Conservation (phyloP, 2,113 vertebrate species). For the Brienomyrus brachyistius region DNA sequence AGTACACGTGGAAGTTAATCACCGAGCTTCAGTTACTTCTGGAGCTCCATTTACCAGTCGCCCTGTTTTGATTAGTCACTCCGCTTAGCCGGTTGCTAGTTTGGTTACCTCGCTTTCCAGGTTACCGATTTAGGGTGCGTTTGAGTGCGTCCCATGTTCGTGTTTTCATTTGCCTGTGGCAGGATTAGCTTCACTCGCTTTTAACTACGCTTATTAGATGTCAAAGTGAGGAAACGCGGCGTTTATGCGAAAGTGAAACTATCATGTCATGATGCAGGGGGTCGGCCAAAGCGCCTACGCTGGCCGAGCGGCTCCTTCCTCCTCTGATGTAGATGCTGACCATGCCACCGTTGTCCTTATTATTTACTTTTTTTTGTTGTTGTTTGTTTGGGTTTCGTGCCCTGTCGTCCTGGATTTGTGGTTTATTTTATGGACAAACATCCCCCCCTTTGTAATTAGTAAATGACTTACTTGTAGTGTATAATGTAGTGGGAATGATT, state of each 20-base stretch:
- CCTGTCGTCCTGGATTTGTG: neutral
- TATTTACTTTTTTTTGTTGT: neutral
- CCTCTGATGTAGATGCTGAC: neutral
- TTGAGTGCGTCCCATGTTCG: neutral
- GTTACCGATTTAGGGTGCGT: neutral
- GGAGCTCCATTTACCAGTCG: neutral
- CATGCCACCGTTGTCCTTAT: neutral
- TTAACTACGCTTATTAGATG: neutral
- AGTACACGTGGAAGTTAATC: neutral
- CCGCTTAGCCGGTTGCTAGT: neutral
- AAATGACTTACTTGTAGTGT: neutral
- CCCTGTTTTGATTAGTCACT: constrained; percentile 5
- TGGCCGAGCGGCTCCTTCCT: neutral
- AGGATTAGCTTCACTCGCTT: neutral
- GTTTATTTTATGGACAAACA: neutral
- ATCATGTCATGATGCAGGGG: neutral
- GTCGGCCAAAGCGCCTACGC: neutral
- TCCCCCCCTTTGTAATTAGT: neutral
- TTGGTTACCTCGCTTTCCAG: neutral
- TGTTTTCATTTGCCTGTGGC: neutral
- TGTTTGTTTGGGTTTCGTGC: neutral
- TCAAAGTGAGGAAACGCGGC: neutral
- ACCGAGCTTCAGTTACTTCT: neutral
- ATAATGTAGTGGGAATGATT: neutral
- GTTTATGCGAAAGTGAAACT: neutral